Percentiles rank a stretch among this genome's conserved stretches.
Evolutionary conservation across 2,113 vertebrate species (phyloP).

Genomic region (Plotosus lineatus): DNA sequence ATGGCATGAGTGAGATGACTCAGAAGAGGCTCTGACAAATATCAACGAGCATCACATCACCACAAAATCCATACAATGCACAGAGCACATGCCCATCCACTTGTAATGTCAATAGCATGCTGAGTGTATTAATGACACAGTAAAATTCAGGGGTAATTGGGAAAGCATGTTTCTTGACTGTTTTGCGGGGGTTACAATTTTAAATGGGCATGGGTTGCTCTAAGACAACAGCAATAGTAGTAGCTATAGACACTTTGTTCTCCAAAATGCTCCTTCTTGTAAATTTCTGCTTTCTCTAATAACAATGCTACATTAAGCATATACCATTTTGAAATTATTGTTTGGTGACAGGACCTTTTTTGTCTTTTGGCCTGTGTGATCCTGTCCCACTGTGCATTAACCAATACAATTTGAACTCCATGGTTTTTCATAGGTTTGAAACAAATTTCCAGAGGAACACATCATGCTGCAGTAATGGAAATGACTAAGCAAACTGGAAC

Average conservation of each 20-base stretch:
- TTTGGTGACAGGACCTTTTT: no score
- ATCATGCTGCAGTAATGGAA: no score
- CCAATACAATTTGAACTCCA: no score
- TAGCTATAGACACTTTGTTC: background rate
- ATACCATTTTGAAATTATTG: no score
- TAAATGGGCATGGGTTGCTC: background rate
- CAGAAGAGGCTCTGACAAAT: constrained; percentile 46
- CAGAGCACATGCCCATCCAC: constrained; percentile 9
- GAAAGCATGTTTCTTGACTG: background rate
- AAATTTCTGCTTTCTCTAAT: background rate
- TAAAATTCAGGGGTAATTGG: background rate
- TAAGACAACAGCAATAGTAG: background rate
- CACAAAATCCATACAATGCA: constrained; percentile 17
- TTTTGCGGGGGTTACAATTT: background rate
- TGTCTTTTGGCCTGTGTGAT: no score
- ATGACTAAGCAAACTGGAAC: no score
- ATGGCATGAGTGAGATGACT: constrained; percentile 40
- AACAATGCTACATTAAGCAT: no score
- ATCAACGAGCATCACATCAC: constrained; percentile 35
- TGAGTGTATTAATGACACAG: background rate
- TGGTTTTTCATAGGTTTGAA: no score
- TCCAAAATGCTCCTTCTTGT: background rate
- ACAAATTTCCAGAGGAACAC: no score
- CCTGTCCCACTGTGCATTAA: no score
- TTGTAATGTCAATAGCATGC: background rate